Base-by-base conservation (phyloP, 2,797 vertebrate genomes). In the Molossus molossus region DNA sequence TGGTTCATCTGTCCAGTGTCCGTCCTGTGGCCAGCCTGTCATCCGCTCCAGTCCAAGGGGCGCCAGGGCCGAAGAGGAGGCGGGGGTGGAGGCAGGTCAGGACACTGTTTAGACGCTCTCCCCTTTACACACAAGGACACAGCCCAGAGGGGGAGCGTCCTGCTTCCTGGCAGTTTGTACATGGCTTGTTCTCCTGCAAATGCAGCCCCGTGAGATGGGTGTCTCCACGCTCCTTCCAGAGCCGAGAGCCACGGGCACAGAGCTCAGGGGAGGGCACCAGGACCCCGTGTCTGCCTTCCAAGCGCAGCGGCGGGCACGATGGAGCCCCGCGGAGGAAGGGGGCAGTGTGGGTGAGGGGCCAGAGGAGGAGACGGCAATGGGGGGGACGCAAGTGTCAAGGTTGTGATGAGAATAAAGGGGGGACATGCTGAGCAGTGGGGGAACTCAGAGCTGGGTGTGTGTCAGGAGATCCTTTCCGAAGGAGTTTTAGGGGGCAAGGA, bases 251-350 rank as follows among this genome's bases (percentile, higher is more conserved):
- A 27, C 9, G 23, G 12, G 9, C 6, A 33, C 15, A 58, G 21
- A 53, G 67, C 29, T 40, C 29, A 11, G 0, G 0, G 53, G 37
- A 57, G 18, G 9, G 3, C 69, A 6, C 55, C 45, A 60, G 55
- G n/a, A 23, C 9, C 14, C 11, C 18, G 0, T 9, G 7, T 15
- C 69, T 15, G 23, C 45, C 53, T 27, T 40, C 45, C 27, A 37
- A 7, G 55, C 9, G 40, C 50, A 2, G 6, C 0, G 9, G 33
- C 9, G 13, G 12, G 6, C 9, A 4, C 6, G 9, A 15, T 0
- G n/a, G 15, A 77, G 53, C 18, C 37, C 21, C n/a, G 10, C 12
- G 12, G 45, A 23, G 55, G 33, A 53, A 21, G 18, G 37, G 10
- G 6, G 29, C 18, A 69, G 75, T 76, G 57, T 1, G 3, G 29